These are phyloP conservation scores for Temnothorax rugatulus DNA, from an alignment of 2,888 invertebrate species.

Conservation along the genomic window DNA sequence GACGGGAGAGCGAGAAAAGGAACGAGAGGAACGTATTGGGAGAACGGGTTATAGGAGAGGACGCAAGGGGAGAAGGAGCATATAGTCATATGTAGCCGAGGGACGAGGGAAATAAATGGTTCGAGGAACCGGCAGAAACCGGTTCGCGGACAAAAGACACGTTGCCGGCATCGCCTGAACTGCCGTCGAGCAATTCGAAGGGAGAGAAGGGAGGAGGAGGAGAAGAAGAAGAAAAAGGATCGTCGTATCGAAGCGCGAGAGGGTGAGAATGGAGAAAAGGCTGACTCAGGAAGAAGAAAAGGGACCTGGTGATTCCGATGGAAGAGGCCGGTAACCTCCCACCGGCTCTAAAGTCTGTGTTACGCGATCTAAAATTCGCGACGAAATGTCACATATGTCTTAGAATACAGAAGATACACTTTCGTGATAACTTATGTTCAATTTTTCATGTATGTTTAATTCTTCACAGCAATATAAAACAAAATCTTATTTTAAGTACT, in stretches of 20 bases:
- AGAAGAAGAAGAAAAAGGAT: conserved; percentile 43
- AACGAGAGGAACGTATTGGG: conserved; percentile 34
- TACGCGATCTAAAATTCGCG: conserved; percentile 10
- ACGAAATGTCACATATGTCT: not conserved
- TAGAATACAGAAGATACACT: not conserved
- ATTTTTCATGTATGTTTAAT: not conserved
- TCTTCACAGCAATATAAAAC: not conserved
- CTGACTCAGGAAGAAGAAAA: conserved; percentile 62
- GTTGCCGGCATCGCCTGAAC: conserved; percentile 67
- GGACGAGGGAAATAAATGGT: conserved; percentile 80
- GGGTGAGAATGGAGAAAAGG: conserved; percentile 65
- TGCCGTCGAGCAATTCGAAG: conserved; percentile 58
- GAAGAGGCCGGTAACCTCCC: conserved; percentile 55
- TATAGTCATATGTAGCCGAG: conserved; percentile 34
- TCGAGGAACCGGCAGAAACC: conserved; percentile 81
- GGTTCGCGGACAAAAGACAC: conserved; percentile 83
- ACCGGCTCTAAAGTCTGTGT: conserved; percentile 31
- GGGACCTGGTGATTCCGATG: conserved; percentile 66
- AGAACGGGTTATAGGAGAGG: conserved; percentile 49
- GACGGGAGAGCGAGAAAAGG: conserved; percentile 14
- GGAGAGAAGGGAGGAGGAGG: conserved; percentile 57
- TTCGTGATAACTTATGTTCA: not conserved
- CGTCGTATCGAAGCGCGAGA: conserved; percentile 52
- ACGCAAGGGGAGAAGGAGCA: conserved; percentile 48
- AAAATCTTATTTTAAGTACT: not conserved